Base-by-base conservation (phyloP, 2,797 vertebrate genomes). In the Parauchenoglanis ngamensis region DNA sequence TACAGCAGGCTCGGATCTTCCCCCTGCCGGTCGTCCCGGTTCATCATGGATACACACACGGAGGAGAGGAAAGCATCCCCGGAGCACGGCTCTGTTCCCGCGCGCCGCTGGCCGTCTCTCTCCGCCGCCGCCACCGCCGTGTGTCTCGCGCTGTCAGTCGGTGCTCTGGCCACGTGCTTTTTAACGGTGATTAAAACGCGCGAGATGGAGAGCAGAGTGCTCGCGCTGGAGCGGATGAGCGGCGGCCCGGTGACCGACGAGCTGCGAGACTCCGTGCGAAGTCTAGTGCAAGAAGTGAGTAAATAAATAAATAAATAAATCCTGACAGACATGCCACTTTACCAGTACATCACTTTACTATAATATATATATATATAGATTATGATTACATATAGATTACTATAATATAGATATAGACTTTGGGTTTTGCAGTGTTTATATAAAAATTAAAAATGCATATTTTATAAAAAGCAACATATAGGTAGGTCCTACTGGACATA, bases 121-220 rank as follows among this genome's bases (percentile, higher is more conserved):
- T 12, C 81, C 44, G 61, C 63, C 46, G 81, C 17, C 61, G 92
- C 94, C 76, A 86, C 94, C 68, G 89, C 91, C 0, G 90, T 97
- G 85, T 97, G 97, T 86, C 59, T 96, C 92, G 92, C 97, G 90
- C 91, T 98, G 57, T 63, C 25, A 23, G 56, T 85, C 23, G 17
- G 35, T 12, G 35, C 84, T 46, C 35, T 76, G 87, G 97, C 97
- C 40, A 89, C 97, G 89, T 95, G 95, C 93, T 96, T 97, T 57
- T 93, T 98, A 88, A 96, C 97, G 95, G 95, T 95, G 91, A 91
- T 96, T 90, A 97, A 94, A 94, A 96, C 96, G 77, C 93, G 93
- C 68, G 95, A 95, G 92, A 95, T 98, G 94, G 97, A 97, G 94
- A 94, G 92, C 91, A 93, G 96, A 56, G 93, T 98, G 92, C 94